Conservation (phyloP, 1,140 invertebrate genomes). For the Homalodisca vitripennis region DNA sequence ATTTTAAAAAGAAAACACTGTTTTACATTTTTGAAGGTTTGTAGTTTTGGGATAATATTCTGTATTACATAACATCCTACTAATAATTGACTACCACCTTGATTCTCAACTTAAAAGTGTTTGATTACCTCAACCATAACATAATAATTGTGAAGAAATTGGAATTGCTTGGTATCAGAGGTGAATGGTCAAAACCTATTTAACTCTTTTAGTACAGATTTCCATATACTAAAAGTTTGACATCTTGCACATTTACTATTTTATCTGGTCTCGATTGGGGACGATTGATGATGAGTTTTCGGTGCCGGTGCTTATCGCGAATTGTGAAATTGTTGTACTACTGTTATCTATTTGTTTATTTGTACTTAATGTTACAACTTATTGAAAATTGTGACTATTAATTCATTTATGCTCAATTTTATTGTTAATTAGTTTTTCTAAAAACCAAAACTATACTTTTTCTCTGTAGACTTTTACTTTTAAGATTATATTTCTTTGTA, state of each 20-base stretch:
- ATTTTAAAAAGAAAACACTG: neutral
- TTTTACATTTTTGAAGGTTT: neutral
- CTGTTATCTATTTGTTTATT: too few relatives aligned
- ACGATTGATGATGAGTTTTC: too few relatives aligned
- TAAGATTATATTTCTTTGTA: neutral
- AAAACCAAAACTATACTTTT: neutral
- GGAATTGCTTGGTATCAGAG: neutral
- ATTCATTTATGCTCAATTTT: too few relatives aligned
- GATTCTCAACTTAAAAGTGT: too few relatives aligned
- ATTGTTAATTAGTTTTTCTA: too few relatives aligned
- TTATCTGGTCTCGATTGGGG: too few relatives aligned
- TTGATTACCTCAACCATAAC: neutral
- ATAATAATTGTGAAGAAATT: neutral
- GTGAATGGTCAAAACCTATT: neutral
- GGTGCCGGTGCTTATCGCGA: too few relatives aligned
- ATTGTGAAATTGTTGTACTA: too few relatives aligned
- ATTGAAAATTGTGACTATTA: too few relatives aligned
- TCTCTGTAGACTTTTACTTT: neutral
- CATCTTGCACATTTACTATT: neutral
- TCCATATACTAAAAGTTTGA: neutral
- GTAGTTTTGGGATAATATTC: too few relatives aligned
- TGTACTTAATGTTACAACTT: too few relatives aligned
- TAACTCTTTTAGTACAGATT: neutral
- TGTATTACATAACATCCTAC: neutral
- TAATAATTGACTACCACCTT: neutral